Conservation (phyloP, 2,888 invertebrate species). For the Autographa pulchrina region DNA sequence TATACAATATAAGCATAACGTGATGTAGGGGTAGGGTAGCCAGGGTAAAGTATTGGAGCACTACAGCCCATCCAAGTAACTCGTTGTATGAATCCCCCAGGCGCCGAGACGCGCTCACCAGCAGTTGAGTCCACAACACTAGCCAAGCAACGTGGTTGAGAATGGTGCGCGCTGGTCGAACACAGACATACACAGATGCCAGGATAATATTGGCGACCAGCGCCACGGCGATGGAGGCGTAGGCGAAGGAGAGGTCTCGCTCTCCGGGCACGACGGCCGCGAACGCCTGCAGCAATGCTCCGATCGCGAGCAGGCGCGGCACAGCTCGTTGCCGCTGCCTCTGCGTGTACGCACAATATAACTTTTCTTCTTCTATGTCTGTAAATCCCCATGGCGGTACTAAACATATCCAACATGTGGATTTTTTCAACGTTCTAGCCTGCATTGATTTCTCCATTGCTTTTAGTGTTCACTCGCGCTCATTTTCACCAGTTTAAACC, state of each 20-base stretch:
- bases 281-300: constrained; percentile 77
- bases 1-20: constrained; percentile 74
- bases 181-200: constrained; percentile 68
- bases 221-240: constrained; percentile 69
- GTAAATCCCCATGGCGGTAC: constrained; percentile 82
- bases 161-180: constrained; percentile 81
- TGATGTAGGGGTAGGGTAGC: constrained; percentile 92
- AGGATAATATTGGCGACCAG: constrained; percentile 71
- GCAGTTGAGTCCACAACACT: constrained; percentile 85
- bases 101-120: constrained; percentile 84
- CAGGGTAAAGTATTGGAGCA: constrained; percentile 93
- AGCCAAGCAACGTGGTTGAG: constrained; percentile 92
- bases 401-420: constrained; percentile 70
- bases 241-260: constrained; percentile 75
- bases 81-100: constrained; percentile 88
- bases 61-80: constrained; percentile 93
- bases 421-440: constrained; percentile 68
- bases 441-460: constrained; percentile 78
- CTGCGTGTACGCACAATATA: constrained; percentile 81
- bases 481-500: constrained; percentile 32
- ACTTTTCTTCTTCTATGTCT: constrained; percentile 78
- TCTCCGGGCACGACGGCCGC: constrained; percentile 82
- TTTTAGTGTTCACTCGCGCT: constrained; percentile 41
- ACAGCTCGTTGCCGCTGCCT: constrained; percentile 81
- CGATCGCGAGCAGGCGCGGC: constrained; percentile 77